Base-by-base conservation (phyloP, 1,140 invertebrate species). In the Tyrophagus putrescentiae region DNA sequence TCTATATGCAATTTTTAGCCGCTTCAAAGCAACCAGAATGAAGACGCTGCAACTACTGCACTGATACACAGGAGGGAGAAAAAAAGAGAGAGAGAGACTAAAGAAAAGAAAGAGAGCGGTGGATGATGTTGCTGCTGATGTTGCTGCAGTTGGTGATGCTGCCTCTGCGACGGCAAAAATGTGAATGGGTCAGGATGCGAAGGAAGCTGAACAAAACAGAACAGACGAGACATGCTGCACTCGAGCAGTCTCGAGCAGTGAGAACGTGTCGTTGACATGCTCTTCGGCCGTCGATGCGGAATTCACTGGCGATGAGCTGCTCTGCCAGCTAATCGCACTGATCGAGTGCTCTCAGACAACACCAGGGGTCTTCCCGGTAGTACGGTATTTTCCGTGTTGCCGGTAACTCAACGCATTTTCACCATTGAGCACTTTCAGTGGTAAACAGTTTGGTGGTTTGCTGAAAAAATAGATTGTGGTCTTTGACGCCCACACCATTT, bases 121-220 rank as follows among this genome's bases (percentile, higher is more conserved):
- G n/a, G n/a, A n/a, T n/a, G n/a, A n/a, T n/a, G n/a, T n/a, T n/a
- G n/a, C n/a, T n/a, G n/a, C n/a, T n/a, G n/a, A n/a, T n/a, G n/a
- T n/a, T n/a, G n/a, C n/a, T n/a, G n/a, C n/a, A n/a, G n/a, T n/a
- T n/a, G n/a, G n/a, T n/a, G n/a, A n/a, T n/a, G n/a, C n/a, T n/a
- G n/a, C n/a, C n/a, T n/a, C n/a, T n/a, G n/a, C 23, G 45, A 7
- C 7, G 45, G 18, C 45, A 48, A 48, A 48, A 48, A 48, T 48
- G 45, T 48, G 45, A 48, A 48, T 48, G 45, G 45, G 45, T 48
- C 45, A 48, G 45, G n/a, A 48, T 48, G 45, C 45, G 45, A 48
- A 48, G 7, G 45, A 48, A 48, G 31, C 7, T 25, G 7, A 39
- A 39, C 36, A 39, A 13, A 13, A 39, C 36, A 13, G 13, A 13